Base-by-base conservation (phyloP, 2,797 vertebrate species). In the Micropoecilia bifurca region DNA sequence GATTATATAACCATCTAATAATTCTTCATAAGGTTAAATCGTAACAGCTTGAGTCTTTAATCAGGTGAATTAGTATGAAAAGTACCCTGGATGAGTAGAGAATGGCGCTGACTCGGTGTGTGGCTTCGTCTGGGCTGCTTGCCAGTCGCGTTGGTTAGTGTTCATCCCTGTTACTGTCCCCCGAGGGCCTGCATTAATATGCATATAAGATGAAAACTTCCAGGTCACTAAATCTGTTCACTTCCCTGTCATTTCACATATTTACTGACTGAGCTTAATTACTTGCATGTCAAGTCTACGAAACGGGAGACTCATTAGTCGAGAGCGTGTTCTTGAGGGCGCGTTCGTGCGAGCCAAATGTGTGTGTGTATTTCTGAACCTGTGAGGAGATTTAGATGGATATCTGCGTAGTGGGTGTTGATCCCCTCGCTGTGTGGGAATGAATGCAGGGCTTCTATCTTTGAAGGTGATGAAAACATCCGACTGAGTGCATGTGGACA, bases 141-240 rank as follows among this genome's bases (percentile, higher is more conserved):
- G 59, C 73, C 76, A 80, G 45, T 43, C 61, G 55, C 71, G 18
- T 68, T 77, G 61, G 45, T 45, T 73, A 80, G 85, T 77, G 55
- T 74, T 43, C 14, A 12, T 78, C 76, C 41, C 79, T 36, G 72
- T 81, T 72, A 76, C 71, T 83, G 68, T 79, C 47, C 66, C 88
- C 75, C 2, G 1, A 76, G 84, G 81, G 76, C 74, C 77, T 28
- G 43, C 73, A 79, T 91, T 85, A 88, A 85, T 91, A 91, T 92
- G 88, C 73, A 90, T 69, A 90, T 89, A 80, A 80, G 63, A 88
- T 84, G 80, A 85, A 88, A 78, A 89, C 74, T 92, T 94, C 91
- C 92, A 94, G 93, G 93, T 95, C 94, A 94, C 83, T 75, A 72
- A 63, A 83, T 90, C 85, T 78, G 25, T 81, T 90, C 79, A 89